These are phyloP conservation scores for Ophion costatus DNA, from an alignment of 2,888 invertebrate genomes.

Conservation along the genomic window DNA sequence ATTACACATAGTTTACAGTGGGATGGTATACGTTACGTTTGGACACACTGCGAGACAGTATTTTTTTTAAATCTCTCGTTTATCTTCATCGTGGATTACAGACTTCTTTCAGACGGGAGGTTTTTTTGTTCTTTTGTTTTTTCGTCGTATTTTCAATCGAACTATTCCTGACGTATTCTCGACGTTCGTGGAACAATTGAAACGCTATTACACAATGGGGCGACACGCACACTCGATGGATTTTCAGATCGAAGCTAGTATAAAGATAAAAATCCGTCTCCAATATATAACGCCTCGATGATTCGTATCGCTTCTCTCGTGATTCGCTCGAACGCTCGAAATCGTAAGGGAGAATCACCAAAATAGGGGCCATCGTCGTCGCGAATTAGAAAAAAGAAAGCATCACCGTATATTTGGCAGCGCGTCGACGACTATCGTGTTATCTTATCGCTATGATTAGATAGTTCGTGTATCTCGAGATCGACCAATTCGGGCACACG, in stretches of 20 bases:
- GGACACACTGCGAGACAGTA: conserved; percentile 41
- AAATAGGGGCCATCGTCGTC: conserved; percentile 6
- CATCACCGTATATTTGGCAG: conserved; percentile 78
- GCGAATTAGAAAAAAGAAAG: conserved; percentile 65
- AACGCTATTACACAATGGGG: conserved; percentile 21
- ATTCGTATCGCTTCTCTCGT: conserved; percentile 25
- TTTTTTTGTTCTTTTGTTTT: background rate
- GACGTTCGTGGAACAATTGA: conserved; percentile 40
- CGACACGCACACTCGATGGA: conserved; percentile 43
- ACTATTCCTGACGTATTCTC: conserved; percentile 30
- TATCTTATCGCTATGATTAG: conserved; percentile 64
- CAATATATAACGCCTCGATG: conserved; percentile 41
- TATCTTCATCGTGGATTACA: conserved; percentile 21
- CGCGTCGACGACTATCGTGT: conserved; percentile 68
- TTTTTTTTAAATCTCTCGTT: conserved; percentile 31
- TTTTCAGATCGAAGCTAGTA: conserved; percentile 53
- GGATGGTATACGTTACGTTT: conserved; percentile 64
- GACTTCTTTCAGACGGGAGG: conserved; percentile 12
- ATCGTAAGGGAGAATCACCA: background rate
- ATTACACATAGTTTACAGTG: conserved; percentile 72
- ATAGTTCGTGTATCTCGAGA: conserved; percentile 61
- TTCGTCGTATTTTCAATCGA: conserved; percentile 12
- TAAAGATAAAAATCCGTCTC: conserved; percentile 61
- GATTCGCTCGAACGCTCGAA: conserved; percentile 29
- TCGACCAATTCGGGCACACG: conserved; percentile 50